These are phyloP conservation scores for Rhabdomys dilectus DNA, from an alignment of 2,113 vertebrate species.

Conservation along the genomic window DNA sequence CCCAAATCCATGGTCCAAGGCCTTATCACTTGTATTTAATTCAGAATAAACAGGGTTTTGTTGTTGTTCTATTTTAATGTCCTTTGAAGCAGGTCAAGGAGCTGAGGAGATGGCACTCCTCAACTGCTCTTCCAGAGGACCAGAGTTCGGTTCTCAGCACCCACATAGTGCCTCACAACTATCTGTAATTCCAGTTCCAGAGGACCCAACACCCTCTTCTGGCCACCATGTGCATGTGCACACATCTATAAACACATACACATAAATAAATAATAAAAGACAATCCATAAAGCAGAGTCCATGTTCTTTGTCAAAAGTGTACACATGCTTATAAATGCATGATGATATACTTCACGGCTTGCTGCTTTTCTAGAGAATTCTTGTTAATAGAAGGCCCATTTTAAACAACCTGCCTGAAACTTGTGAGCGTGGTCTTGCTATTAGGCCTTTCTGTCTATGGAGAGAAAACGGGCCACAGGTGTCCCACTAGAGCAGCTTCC, in stretches of 20 bases:
- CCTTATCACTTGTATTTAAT: no score
- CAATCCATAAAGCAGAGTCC: not conserved
- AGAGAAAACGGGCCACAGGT: fast-evolving
- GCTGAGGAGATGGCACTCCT: not conserved
- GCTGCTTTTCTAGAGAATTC: not conserved
- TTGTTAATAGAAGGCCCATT: not conserved
- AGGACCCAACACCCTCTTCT: not conserved
- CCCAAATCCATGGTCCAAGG: not conserved
- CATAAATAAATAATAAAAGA: not conserved
- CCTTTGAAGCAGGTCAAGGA: not conserved
- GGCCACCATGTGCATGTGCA: not conserved
- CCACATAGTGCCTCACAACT: not conserved
- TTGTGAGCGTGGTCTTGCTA: fast-evolving
- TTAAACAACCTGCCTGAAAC: no score
- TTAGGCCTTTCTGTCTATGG: fast-evolving
- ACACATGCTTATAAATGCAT: not conserved
- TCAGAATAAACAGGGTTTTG: not conserved
- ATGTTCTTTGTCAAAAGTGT: not conserved
- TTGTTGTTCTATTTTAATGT: not conserved
- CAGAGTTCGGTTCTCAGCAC: not conserved
- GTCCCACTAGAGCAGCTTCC: no score
- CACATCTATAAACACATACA: not conserved
- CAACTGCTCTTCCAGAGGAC: not conserved
- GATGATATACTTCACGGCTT: not conserved
- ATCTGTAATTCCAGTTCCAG: not conserved